Percentiles rank a stretch among this genome's conserved stretches.
These are phyloP conservation scores for Andrena minutula DNA, from an alignment of 2,888 invertebrate genomes.

Conservation along the genomic window DNA sequence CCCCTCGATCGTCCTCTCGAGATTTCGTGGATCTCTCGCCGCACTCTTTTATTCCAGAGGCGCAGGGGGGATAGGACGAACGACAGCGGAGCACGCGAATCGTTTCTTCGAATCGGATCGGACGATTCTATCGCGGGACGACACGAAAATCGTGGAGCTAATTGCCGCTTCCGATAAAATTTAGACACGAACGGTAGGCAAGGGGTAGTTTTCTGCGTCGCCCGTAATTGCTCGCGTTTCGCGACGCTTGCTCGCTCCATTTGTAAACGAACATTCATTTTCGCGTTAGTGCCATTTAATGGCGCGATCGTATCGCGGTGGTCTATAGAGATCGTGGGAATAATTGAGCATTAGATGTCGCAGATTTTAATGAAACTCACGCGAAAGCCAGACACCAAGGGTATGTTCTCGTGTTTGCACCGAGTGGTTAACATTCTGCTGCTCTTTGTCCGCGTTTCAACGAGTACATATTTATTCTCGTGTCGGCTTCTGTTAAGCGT, in stretches of 20 bases:
- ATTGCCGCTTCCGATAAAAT: not conserved
- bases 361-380: slow-evolving; percentile 14
- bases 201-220: not conserved
- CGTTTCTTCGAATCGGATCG: slow-evolving; percentile 13
- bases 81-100: slow-evolving; percentile 19
- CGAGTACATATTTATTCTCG: not conserved
- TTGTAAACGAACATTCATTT: slow-evolving; percentile 19
- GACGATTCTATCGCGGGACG: not conserved
- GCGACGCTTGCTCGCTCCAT: not conserved
- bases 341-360: slow-evolving; percentile 8
- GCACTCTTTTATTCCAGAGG: not conserved
- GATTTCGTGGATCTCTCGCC: not conserved
- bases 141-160: not conserved
- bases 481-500: not conserved
- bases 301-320: slow-evolving; percentile 17
- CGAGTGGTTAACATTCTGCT: not conserved
- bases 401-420: not conserved
- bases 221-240: not conserved
- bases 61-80: not conserved
- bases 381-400: not conserved
- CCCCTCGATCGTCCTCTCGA: not conserved
- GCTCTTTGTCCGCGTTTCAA: not conserved
- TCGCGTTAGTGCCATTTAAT: slow-evolving; percentile 18
- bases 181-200: not conserved
- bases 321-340: not conserved